Percentiles rank a stretch among this genome's conserved stretches.
Evolutionary conservation across 2,888 invertebrate genomes (phyloP).

Genomic region (Lasioglossum morio): DNA sequence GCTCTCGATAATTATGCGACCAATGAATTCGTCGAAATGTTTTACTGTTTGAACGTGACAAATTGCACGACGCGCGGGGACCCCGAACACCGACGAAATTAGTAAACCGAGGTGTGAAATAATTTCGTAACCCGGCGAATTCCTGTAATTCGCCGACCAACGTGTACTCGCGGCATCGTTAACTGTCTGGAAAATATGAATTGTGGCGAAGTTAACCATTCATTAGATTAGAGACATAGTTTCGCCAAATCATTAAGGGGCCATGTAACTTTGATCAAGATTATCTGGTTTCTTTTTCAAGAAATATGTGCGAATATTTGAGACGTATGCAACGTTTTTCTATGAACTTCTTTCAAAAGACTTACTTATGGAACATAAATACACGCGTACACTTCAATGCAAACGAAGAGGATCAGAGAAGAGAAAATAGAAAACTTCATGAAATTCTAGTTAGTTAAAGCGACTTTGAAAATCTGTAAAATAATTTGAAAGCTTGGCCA

Average conservation of each 20-base stretch:
- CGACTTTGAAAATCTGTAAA: not conserved
- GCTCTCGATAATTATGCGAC: constrained; percentile 12
- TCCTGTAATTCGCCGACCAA: not conserved
- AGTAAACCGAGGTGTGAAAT: not conserved
- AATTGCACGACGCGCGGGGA: not conserved
- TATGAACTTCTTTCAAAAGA: too few relatives aligned
- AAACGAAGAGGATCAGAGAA: not conserved
- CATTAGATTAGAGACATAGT: not conserved
- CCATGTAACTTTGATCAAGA: not conserved
- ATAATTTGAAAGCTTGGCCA: not conserved
- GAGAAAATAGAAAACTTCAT: not conserved
- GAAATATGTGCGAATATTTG: too few relatives aligned
- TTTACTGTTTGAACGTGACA: constrained; percentile 27
- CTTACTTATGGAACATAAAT: too few relatives aligned
- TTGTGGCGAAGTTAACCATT: not conserved
- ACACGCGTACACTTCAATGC: too few relatives aligned
- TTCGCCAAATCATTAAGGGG: not conserved
- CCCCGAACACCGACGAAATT: not conserved
- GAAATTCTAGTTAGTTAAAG: not conserved
- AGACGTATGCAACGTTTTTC: too few relatives aligned
- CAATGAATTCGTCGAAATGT: not conserved
- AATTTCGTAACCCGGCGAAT: not conserved
- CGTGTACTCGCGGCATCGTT: not conserved
- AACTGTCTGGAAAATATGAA: constrained; percentile 5
- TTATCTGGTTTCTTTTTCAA: too few relatives aligned